Base-by-base conservation (phyloP, 2,113 vertebrate species). In the Nesoenas mayeri region DNA sequence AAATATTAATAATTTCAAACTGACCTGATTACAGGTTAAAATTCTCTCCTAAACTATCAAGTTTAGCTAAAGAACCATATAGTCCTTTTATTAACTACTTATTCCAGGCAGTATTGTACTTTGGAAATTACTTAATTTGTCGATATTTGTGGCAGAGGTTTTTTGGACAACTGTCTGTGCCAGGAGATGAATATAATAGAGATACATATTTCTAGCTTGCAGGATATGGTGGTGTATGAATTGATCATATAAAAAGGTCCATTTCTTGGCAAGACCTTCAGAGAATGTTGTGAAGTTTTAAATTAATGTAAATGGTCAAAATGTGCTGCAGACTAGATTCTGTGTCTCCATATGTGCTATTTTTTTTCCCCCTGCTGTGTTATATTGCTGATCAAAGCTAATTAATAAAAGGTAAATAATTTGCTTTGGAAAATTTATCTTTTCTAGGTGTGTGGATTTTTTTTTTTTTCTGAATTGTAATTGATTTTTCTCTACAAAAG, bases 331-430 rank as follows among this genome's bases (percentile, higher is more conserved):
- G 66, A 12, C n/a, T n/a, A 48, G 21, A n/a, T 77, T 74, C 15
- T 0, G 7, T 24, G 11, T 34, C 16, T 44, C 36, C 19, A 13
- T 32, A 2, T 0, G 0, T 2, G 13, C 8, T 77, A 31, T 71
- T 58, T 40, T 60, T 14, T 56, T 25, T n/a, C n/a, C 11, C 16
- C 22, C 53, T 21, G 38, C 26, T 78, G 9, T 0, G 0, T 36
- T 86, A 11, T 5, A 12, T 4, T 4, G 29, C 10, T 58, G 48
- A 32, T 32, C 25, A 56, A 57, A 75, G 58, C 15, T 60, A 44
- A 62, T 18, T 66, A 85, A 50, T 32, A 73, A 65, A 77, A 17
- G 22, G 5, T 21, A 70, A 92, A 66, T 26, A 1, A 65, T 65
- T 88, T 38, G 31, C 21, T 54, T 61, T 5, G 79, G 32, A 22